A percentile compares a stretch with the other conserved stretches of the same genome.
Conservation (phyloP, 2,797 vertebrate genomes). For the Acanthurus lineatus region DNA sequence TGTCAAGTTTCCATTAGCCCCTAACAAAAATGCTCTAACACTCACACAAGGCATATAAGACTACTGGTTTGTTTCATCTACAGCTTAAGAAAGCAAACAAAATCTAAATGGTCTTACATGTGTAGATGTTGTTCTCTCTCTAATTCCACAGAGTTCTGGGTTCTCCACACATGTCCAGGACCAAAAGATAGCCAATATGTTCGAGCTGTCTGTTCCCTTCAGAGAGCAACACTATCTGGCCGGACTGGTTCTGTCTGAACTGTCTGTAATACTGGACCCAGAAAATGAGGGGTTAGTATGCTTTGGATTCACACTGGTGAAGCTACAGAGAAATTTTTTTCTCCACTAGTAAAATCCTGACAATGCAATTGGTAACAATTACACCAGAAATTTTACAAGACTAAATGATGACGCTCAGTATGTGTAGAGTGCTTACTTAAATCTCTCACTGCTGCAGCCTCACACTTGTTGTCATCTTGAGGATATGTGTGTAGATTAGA, state of each 20-base stretch:
- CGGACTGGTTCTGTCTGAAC: conserved; percentile 93
- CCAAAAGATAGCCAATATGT: conserved; percentile 99
- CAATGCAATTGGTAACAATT: too few species aligned
- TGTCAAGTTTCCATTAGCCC: too few species aligned
- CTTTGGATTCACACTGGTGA: background rate
- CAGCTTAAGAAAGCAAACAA: background rate
- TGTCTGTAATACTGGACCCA: conserved; percentile 96
- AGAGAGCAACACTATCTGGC: conserved; percentile 97
- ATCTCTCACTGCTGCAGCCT: too few species aligned
- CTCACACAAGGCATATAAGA: background rate
- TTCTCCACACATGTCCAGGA: conserved; percentile 98
- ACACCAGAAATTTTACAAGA: too few species aligned
- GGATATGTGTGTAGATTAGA: too few species aligned
- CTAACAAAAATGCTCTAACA: background rate
- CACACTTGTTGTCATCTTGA: too few species aligned
- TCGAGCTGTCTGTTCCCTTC: conserved; percentile 97
- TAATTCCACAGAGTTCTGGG: conserved; percentile 91
- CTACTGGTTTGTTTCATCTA: background rate
- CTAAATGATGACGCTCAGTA: too few species aligned
- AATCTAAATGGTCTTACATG: background rate
- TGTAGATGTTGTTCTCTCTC: background rate
- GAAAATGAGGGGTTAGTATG: conserved; percentile 94
- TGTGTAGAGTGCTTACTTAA: too few species aligned
- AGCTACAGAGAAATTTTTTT: too few species aligned
- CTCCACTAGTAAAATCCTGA: background rate